phyloP scores from a whole-genome alignment of 2,888 invertebrate species.

The Eupithecia dodoneata region DNA sequence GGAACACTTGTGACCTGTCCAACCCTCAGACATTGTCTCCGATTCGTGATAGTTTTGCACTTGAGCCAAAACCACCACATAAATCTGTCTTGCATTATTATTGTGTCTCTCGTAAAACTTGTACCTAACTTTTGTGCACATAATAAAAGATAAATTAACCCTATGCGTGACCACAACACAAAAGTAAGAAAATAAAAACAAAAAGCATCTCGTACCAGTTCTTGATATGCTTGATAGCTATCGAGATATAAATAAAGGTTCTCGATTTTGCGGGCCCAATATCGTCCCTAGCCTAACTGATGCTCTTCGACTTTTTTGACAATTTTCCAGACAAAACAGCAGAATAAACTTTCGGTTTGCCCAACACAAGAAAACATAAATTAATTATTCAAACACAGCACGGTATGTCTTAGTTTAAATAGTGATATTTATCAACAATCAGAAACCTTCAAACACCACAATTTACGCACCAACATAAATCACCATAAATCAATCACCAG shows the following conservation, averaged over 20 bases:
- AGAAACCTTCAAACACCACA: slow-evolving; percentile 5
- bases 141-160: too few relatives aligned
- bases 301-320: neutral
- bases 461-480: slow-evolving; percentile 8
- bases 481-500: slow-evolving; percentile 12
- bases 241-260: neutral
- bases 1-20: too few relatives aligned
- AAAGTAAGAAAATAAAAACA: too few relatives aligned
- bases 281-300: neutral
- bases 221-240: too few relatives aligned
- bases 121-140: too few relatives aligned
- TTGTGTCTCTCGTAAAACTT: too few relatives aligned
- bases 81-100: too few relatives aligned
- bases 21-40: too few relatives aligned
- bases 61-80: too few relatives aligned
- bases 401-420: neutral
- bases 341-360: neutral
- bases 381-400: slow-evolving; percentile 1
- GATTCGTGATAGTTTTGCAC: too few relatives aligned
- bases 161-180: too few relatives aligned
- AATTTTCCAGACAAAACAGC: neutral
- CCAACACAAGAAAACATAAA: neutral
- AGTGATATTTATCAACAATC: slow-evolving; percentile 1
- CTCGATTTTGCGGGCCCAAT: neutral
- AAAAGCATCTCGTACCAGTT: too few relatives aligned